phyloP scores from a whole-genome alignment of 2,888 invertebrate species.

The Amphipyra berbera region DNA sequence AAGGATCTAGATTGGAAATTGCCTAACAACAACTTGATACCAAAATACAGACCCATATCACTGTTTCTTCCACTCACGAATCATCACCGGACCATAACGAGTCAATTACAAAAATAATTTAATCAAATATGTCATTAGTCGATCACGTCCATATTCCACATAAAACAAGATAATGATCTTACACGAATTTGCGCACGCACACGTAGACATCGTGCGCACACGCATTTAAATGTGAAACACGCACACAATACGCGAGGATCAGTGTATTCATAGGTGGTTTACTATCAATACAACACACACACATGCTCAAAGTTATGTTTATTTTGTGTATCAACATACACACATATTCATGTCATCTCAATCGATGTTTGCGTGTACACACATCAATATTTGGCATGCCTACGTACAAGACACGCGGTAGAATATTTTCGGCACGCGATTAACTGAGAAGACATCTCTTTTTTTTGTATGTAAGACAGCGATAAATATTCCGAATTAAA shows the following conservation, averaged over 20 bases:
- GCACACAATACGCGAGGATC: not conserved
- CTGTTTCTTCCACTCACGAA: constrained; percentile 6
- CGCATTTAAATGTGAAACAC: not conserved
- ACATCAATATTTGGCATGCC: not conserved
- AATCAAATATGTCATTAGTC: constrained; percentile 10
- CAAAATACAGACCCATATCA: not conserved
- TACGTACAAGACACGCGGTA: too few relatives aligned
- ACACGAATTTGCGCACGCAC: constrained; percentile 11
- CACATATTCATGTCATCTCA: not conserved
- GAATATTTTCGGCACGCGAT: too few relatives aligned
- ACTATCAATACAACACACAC: too few relatives aligned
- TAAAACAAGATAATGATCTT: constrained; percentile 14
- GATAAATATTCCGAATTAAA: too few relatives aligned
- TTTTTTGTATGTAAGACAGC: too few relatives aligned
- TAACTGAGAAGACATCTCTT: too few relatives aligned
- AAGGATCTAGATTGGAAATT: too few relatives aligned
- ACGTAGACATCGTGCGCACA: constrained; percentile 2
- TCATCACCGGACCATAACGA: constrained; percentile 1
- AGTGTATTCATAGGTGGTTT: not conserved
- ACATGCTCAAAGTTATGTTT: too few relatives aligned
- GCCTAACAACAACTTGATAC: not conserved
- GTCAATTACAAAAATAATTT: constrained; percentile 7
- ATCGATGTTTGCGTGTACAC: not conserved
- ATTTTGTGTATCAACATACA: not conserved
- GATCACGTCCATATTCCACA: constrained; percentile 13